Conservation (phyloP, 2,888 invertebrate genomes). For the Galerucella pusilla region DNA sequence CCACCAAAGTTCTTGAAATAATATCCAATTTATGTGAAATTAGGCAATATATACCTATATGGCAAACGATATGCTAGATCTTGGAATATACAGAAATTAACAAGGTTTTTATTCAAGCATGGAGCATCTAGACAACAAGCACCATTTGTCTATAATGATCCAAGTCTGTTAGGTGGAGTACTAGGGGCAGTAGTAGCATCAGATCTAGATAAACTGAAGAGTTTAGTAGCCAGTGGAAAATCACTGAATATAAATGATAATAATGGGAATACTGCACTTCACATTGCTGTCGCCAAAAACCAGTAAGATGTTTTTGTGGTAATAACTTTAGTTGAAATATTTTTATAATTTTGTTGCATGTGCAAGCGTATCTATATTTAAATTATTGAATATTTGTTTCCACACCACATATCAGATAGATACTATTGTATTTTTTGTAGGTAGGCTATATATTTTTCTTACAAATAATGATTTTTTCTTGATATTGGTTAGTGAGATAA, state of each 20-base stretch:
- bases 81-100: constrained; percentile 3
- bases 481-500: too few species aligned
- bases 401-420: too few species aligned
- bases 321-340: too few species aligned
- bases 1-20: too few species aligned
- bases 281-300: constrained; percentile 49
- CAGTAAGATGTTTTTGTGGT: constrained; percentile 42
- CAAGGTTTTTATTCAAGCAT: not conserved
- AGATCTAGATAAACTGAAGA: constrained; percentile 47
- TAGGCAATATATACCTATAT: too few species aligned
- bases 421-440: too few species aligned
- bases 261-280: constrained; percentile 54
- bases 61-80: not conserved
- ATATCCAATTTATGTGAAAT: too few species aligned
- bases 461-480: too few species aligned
- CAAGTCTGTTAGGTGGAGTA: constrained; percentile 45
- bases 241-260: constrained; percentile 53
- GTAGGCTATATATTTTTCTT: too few species aligned
- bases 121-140: not conserved
- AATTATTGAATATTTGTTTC: too few species aligned
- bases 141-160: constrained; percentile 48
- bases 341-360: too few species aligned
- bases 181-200: constrained; percentile 47
- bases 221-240: constrained; percentile 45
- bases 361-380: too few species aligned